These are phyloP conservation scores for Holotrichia oblita DNA, from an alignment of 1,140 invertebrate species.

Conservation along the genomic window DNA sequence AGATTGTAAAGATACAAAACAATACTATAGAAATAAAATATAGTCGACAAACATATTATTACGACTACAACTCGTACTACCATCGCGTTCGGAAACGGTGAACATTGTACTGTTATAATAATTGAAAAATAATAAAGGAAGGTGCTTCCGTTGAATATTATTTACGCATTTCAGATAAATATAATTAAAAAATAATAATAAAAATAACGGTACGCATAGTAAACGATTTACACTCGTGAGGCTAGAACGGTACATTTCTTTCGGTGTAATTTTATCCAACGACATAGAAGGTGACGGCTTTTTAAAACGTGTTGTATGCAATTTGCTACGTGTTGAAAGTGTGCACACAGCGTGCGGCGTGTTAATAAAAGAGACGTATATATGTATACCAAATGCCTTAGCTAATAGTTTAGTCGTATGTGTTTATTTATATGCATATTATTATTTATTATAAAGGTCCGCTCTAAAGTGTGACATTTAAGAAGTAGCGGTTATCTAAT, in stretches of 20 bases:
- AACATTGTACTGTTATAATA: not conserved
- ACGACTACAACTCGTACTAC: not conserved
- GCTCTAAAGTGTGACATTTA: not conserved
- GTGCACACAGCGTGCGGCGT: not conserved
- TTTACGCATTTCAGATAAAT: conserved; percentile 7
- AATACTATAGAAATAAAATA: not conserved
- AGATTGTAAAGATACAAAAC: not conserved
- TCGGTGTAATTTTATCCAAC: not conserved
- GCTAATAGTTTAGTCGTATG: not conserved
- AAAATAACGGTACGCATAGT: not conserved
- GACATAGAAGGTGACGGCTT: not conserved
- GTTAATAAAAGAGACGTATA: not conserved
- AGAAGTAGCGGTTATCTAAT: not conserved
- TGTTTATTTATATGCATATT: not conserved
- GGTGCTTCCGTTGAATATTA: not conserved
- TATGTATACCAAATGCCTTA: not conserved
- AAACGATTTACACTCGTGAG: not conserved
- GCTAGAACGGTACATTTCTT: conserved; percentile 8
- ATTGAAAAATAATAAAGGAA: conserved; percentile 14
- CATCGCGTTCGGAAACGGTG: not conserved
- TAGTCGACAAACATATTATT: not conserved
- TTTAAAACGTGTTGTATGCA: not conserved
- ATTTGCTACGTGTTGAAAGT: not conserved
- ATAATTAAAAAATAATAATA: not conserved
- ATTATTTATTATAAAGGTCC: not conserved